Evolutionary conservation across 1,140 invertebrate species (phyloP).

Genomic region (Drosophila pruinosa): DNA sequence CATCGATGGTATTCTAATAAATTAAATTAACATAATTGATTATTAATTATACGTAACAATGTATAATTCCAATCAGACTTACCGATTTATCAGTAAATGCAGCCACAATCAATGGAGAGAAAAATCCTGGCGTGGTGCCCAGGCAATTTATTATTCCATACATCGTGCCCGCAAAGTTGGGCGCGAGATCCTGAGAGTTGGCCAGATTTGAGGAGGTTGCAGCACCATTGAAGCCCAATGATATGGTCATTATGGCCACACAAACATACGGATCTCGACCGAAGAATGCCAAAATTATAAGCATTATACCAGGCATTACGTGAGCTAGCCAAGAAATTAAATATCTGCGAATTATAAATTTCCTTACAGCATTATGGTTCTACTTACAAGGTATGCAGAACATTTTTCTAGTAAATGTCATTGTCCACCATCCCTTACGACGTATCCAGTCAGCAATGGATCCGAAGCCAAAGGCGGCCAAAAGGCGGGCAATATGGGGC

Average conservation of each 20-base stretch:
- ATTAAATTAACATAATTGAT: not conserved
- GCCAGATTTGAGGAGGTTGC: conserved; percentile 91
- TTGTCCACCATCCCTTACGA: conserved; percentile 84
- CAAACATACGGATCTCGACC: conserved; percentile 87
- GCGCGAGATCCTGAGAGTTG: conserved; percentile 88
- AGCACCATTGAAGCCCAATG: conserved; percentile 92
- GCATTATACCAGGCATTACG: conserved; percentile 87
- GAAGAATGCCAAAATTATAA: conserved; percentile 87
- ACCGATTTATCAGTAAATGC: conserved; percentile 87
- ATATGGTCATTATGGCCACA: conserved; percentile 88
- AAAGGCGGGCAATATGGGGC: conserved; percentile 87
- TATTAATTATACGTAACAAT: not conserved
- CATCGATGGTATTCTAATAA: conserved; percentile 87
- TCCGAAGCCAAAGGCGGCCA: conserved; percentile 87
- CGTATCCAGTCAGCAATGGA: conserved; percentile 87
- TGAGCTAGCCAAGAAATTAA: conserved; percentile 85
- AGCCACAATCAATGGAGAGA: conserved; percentile 88
- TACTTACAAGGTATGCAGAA: conserved; percentile 88
- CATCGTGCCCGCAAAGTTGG: conserved; percentile 90
- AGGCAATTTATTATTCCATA: conserved; percentile 90
- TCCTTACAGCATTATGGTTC: not conserved
- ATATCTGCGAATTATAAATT: not conserved
- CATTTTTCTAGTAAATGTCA: conserved; percentile 87
- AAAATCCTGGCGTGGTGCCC: conserved; percentile 89
- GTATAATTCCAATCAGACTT: conserved; percentile 46